Percentiles rank a stretch among this genome's conserved stretches.
Evolutionary conservation across 2,888 invertebrate genomes (phyloP).

Genomic region (Latheticus oryzae): DNA sequence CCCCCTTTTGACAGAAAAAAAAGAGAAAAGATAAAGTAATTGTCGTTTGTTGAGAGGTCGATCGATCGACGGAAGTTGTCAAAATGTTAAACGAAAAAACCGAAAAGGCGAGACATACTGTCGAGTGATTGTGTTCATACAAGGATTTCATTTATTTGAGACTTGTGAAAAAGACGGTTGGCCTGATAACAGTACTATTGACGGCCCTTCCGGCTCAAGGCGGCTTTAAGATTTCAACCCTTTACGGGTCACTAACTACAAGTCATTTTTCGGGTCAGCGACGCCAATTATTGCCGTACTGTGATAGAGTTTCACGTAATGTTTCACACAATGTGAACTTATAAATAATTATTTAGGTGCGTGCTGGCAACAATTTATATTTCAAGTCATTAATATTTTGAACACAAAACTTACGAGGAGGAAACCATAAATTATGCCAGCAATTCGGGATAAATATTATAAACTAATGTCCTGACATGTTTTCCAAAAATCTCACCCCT

Average conservation of each 20-base stretch:
- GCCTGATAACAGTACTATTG: constrained; percentile 51
- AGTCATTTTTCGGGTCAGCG: constrained; percentile 53
- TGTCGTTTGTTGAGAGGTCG: constrained; percentile 15
- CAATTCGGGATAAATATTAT: no score
- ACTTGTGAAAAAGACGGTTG: constrained; percentile 50
- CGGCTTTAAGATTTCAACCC: constrained; percentile 32
- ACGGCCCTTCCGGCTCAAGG: constrained; percentile 40
- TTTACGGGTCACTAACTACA: constrained; percentile 51
- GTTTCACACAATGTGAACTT: constrained; percentile 21
- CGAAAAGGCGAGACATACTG: constrained; percentile 29
- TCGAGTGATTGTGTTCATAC: constrained; percentile 51
- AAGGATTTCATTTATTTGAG: constrained; percentile 58
- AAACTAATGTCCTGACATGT: no score
- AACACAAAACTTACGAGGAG: constrained; percentile 37
- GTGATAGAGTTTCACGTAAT: constrained; percentile 20
- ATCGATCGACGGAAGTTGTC: constrained; percentile 24
- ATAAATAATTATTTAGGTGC: constrained; percentile 44
- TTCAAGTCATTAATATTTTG: constrained; percentile 43
- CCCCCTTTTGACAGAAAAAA: no score
- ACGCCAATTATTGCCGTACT: constrained; percentile 39
- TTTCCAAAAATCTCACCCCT: no score
- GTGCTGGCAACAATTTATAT: constrained; percentile 41
- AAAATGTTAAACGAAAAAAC: constrained; percentile 16
- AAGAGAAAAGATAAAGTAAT: constrained; percentile 19
- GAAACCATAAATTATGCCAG: constrained; percentile 41